Base-by-base conservation (phyloP, 2,888 invertebrate species). In the Mimas tiliae region DNA sequence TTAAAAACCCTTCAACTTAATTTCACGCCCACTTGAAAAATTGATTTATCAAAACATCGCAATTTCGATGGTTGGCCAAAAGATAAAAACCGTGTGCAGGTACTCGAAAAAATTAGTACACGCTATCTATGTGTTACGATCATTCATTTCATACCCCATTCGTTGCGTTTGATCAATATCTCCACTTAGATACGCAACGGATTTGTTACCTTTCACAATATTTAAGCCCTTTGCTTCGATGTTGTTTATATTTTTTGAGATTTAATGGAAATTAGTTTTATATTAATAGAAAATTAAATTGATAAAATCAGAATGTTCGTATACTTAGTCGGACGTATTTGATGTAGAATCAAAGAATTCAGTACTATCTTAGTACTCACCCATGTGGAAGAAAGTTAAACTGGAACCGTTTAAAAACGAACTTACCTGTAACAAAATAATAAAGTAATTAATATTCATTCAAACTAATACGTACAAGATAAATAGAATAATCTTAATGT, bases 111-210 rank as follows among this genome's bases (percentile, higher is more conserved):
- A 79, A 76, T 78, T 70, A 78, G 78, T 76, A 69, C 70, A 69
- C 70, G 63, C 75, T 82, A 84, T 87, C 82, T 82, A 78, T 76
- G 73, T 83, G 76, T 80, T 77, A 75, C 83, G 74, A 84, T 84
- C 86, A 33, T 38, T 16, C 21, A 53, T 21, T 65, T 33, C 62
- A 42, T 65, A 66, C 16, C 33, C 1, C 4, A 27, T 27, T 63
- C 16, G 14, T n/a, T 27, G 27, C 33, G 66, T 62, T 63, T 66
- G 63, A 66, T 66, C 66, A 33, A 66, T 66, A 66, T 52, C 51
- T 34, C 33, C 3, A 12, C 51, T 38, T 47, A 27, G 63, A 62
- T 66, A 66, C 53, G 62, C n/a, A 66, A 42, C 38, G 11, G 21
- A 52, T 42, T 53, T 34, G 19, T 53, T 47, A 53, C 52, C 55